These are phyloP conservation scores for Pangasianodon gigas DNA, from an alignment of 2,113 vertebrate species.

Conservation along the genomic window DNA sequence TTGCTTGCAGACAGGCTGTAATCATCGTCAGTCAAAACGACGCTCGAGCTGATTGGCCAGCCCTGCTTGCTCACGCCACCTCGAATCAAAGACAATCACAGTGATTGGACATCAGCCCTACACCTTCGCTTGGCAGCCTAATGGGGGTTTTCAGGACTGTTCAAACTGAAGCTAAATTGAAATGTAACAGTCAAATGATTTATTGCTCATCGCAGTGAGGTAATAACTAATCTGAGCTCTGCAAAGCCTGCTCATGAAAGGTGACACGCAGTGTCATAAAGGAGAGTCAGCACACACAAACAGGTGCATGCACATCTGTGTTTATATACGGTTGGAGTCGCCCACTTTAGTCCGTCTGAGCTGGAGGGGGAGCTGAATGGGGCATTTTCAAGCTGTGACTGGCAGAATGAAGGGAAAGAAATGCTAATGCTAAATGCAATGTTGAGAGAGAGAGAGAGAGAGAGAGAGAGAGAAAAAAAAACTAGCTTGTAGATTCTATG, in stretches of 20 bases:
- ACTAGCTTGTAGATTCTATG: background rate
- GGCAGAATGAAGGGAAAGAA: slow-evolving; percentile 27
- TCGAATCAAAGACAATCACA: slow-evolving; percentile 52
- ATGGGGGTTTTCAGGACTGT: slow-evolving; percentile 63
- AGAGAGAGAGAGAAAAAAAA: background rate
- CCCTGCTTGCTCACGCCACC: slow-evolving; percentile 47
- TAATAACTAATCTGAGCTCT: slow-evolving; percentile 66
- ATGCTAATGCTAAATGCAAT: background rate
- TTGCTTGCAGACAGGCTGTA: slow-evolving; percentile 39
- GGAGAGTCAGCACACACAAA: slow-evolving; percentile 36
- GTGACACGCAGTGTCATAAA: slow-evolving; percentile 32
- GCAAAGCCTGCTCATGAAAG: slow-evolving; percentile 43
- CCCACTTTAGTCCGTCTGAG: background rate
- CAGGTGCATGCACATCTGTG: slow-evolving; percentile 32
- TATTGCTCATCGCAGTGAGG: slow-evolving; percentile 63
- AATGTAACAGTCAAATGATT: slow-evolving; percentile 58
- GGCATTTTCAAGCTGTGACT: slow-evolving; percentile 4
- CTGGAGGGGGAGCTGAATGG: no score
- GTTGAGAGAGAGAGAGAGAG: background rate
- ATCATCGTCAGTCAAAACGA: slow-evolving; percentile 45
- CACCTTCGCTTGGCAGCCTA: slow-evolving; percentile 48
- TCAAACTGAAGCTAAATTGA: slow-evolving; percentile 59
- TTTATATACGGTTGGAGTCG: slow-evolving; percentile 25
- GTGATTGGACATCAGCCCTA: slow-evolving; percentile 53
- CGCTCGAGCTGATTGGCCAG: slow-evolving; percentile 31